Conservation (phyloP, 2,888 invertebrate species). For the Clivina fossor region DNA sequence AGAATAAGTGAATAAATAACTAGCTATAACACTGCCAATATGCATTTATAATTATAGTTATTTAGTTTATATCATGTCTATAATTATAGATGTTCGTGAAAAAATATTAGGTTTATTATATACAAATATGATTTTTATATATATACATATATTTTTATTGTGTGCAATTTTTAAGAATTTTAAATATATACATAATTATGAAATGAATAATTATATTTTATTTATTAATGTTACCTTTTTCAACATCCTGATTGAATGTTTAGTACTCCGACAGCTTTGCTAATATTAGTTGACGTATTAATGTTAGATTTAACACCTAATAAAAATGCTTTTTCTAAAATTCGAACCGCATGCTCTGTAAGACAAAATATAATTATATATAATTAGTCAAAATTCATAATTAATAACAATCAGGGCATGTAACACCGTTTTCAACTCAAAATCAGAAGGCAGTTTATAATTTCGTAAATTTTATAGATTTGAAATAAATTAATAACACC, state of each 20-base stretch:
- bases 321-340: conserved; percentile 80
- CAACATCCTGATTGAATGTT: conserved; percentile 73
- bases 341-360: conserved; percentile 75
- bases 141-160: neutral
- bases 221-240: neutral
- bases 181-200: conserved; percentile 19
- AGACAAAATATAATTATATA: conserved; percentile 39
- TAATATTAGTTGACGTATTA: conserved; percentile 74
- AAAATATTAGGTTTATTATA: too few relatives aligned
- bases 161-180: conserved; percentile 10
- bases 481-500: too few relatives aligned
- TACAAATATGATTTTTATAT: too few relatives aligned
- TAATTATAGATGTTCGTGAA: neutral
- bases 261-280: conserved; percentile 76
- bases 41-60: neutral
- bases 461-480: too few relatives aligned
- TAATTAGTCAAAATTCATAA: neutral
- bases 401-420: too few relatives aligned
- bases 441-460: too few relatives aligned
- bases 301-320: conserved; percentile 78
- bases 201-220: neutral
- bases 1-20: neutral
- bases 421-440: too few relatives aligned
- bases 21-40: conserved; percentile 12
- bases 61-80: neutral